Evolutionary conservation across 2,113 vertebrate species (phyloP).

Genomic region (Callaeas wilsoni): DNA sequence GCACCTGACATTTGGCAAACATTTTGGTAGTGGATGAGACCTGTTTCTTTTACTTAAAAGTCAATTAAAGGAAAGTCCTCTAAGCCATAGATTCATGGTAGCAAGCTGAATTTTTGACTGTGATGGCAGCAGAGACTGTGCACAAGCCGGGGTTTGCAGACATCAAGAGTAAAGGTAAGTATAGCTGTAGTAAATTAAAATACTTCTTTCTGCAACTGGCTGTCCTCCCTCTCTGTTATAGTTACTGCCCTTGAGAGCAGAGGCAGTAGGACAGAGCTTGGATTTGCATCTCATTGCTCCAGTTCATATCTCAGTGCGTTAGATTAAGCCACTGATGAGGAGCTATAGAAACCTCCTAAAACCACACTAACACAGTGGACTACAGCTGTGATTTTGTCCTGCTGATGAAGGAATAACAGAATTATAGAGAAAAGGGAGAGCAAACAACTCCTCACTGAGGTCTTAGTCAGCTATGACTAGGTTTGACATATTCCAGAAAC

Average conservation of each 20-base stretch:
- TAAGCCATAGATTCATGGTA: not conserved
- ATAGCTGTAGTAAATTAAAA: not conserved
- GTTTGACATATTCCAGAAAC: slow-evolving; percentile 1
- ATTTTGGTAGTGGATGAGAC: not conserved
- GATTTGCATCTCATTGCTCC: not conserved
- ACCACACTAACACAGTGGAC: not conserved
- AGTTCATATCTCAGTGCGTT: not conserved
- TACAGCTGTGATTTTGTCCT: not conserved
- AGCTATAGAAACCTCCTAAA: not conserved
- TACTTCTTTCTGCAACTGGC: not conserved
- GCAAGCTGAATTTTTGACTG: not conserved
- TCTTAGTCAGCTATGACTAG: not conserved
- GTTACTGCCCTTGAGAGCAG: not conserved
- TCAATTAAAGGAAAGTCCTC: not conserved
- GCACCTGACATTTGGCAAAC: not conserved
- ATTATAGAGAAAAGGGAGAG: not conserved
- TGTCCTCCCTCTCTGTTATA: not conserved
- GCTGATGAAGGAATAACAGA: not conserved
- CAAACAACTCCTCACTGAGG: not conserved
- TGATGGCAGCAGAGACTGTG: not conserved
- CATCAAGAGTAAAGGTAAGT: not conserved
- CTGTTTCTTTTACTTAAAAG: not conserved
- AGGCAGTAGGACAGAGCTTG: not conserved
- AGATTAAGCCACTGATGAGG: not conserved
- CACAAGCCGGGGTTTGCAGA: not conserved